These are phyloP conservation scores for Harpegnathos saltator DNA, from an alignment of 1,140 invertebrate species.

Conservation along the genomic window DNA sequence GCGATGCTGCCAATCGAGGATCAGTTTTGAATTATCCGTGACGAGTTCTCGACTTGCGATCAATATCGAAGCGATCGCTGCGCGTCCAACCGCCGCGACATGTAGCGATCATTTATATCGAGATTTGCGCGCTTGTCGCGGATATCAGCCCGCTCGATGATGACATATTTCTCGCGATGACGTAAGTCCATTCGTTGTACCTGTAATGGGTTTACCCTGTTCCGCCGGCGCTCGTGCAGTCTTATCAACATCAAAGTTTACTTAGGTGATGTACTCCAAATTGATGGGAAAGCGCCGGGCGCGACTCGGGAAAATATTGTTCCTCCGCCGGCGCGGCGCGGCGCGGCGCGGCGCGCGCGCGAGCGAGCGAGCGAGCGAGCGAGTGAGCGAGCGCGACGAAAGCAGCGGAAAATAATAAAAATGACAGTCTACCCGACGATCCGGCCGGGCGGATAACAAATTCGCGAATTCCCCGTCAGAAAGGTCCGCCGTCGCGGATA, in stretches of 20 bases:
- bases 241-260: conserved; percentile 64
- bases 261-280: conserved; percentile 61
- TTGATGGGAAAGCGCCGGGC: conserved; percentile 48
- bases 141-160: conserved; percentile 8
- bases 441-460: conserved; percentile 46
- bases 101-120: conserved; percentile 28
- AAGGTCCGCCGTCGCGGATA: conserved; percentile 20
- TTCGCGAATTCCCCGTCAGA: conserved; percentile 19
- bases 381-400: neutral
- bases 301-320: conserved; percentile 56
- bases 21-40: neutral
- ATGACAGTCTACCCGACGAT: conserved; percentile 28
- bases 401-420: conserved; percentile 48
- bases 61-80: neutral
- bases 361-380: neutral
- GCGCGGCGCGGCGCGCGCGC: neutral
- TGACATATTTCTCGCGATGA: conserved; percentile 40
- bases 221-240: conserved; percentile 29
- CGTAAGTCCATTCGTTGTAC: conserved; percentile 45
- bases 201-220: conserved; percentile 63
- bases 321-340: neutral
- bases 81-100: neutral
- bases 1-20: neutral
- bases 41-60: neutral
- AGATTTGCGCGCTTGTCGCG: conserved; percentile 19